Conservation (phyloP, 2,888 invertebrate genomes). For the Dasysyrphus albostriatus region DNA sequence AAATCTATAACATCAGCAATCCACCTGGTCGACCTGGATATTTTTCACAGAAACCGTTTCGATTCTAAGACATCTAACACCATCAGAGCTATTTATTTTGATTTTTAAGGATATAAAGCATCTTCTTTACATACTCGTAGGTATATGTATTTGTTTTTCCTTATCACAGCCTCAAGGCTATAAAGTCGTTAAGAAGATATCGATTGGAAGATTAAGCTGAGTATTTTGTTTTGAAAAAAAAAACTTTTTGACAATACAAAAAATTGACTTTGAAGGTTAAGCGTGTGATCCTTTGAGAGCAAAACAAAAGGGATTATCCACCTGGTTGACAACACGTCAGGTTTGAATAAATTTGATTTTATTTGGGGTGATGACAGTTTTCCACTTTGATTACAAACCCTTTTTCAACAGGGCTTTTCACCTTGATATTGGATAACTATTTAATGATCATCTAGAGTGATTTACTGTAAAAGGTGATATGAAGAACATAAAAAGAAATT, state of each 20-base stretch:
- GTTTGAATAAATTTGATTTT: slow-evolving; percentile 37
- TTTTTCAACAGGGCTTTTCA: background rate
- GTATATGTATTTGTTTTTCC: too few relatives aligned
- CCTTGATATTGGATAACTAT: too few relatives aligned
- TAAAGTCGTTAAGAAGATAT: slow-evolving; percentile 23
- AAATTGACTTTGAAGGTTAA: background rate
- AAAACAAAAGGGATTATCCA: background rate
- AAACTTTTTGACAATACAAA: background rate
- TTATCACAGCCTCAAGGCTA: background rate
- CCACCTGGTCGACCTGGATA: background rate
- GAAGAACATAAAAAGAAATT: too few relatives aligned
- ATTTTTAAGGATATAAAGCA: slow-evolving; percentile 5
- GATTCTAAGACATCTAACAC: background rate
- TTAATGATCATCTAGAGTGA: too few relatives aligned
- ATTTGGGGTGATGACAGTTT: slow-evolving; percentile 11
- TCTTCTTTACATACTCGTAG: background rate
- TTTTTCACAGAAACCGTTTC: background rate
- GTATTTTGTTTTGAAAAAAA: background rate
- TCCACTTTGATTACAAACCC: slow-evolving; percentile 14
- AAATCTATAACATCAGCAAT: background rate
- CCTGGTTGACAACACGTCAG: slow-evolving; percentile 7
- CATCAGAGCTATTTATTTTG: background rate
- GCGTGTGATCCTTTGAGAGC: background rate
- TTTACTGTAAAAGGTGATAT: too few relatives aligned
- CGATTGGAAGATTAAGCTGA: background rate